Evolutionary conservation across 2,797 vertebrate species (phyloP), one percentile per base, ranked within the genome.

Genomic region (Amphiprion clarkii): DNA sequence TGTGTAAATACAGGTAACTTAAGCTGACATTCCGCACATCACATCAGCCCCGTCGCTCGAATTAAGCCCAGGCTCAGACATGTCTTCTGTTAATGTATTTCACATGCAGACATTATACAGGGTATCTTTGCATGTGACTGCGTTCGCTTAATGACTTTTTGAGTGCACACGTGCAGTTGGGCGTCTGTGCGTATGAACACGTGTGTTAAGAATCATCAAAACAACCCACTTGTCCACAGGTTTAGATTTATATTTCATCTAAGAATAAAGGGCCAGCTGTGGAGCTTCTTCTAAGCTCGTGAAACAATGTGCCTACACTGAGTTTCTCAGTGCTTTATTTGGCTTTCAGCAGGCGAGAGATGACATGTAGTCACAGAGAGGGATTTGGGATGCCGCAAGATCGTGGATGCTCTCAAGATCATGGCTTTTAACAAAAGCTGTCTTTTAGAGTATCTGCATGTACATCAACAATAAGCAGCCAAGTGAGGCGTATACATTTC

Each of bases 331-430:
- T 53, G 55, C 52, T 86, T 75, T 71, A 61, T 82, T 80, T 70
- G 54, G 39, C 64, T 74, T 79, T 68, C 57, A 42, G 63, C 67
- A 58, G 36, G 51, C 17, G 5, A 64, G 63, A 76, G 61, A 25
- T 75, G 73, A 82, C 70, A 39, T 53, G 74, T 7, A 67, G 72
- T 83, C 81, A 81, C 77, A 84, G 83, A 17, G 4, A 66, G 60
- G 76, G 79, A 71, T 88, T 89, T 60, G 59, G 61, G 76, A 85
- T 69, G 51, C 62, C 69, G 76, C 27, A 14, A 55, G 70, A 79
- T 79, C 63, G 67, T 21, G 17, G 44, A 23, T 46, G 31, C 63
- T 60, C 51, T 61, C 12, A 31, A 72, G 63, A 83, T 71, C 58
- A 25, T 5, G 53, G 19, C 56, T 75, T 80, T 54, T 23, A 79